Base-by-base conservation (phyloP, 2,888 invertebrate species). In the Nephrotoma guestfalica region DNA sequence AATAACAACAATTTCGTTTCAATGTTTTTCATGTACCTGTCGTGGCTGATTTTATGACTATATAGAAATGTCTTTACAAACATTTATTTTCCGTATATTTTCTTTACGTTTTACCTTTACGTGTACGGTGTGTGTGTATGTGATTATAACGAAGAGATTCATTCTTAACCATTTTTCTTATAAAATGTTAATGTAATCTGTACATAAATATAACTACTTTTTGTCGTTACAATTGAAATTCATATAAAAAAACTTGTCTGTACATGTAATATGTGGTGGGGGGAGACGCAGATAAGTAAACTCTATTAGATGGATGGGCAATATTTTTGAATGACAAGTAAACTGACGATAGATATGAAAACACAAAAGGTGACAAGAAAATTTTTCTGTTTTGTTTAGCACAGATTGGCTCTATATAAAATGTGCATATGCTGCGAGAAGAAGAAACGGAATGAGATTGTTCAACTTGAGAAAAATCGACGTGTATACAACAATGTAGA, bases 21-120 rank as follows among this genome's bases (percentile, higher is more conserved):
- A 84, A 84, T 84, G 84, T 84, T 84, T 71, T 84, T 84, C 84
- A 84, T 84, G 84, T 84, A 84, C 84, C 84, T 84, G 84, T 84
- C 84, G 84, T 84, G n/a, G 84, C 41, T 84, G 84, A 84, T 41
- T 84, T 84, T 84, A 84, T 42, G 84, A 84, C 41, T 41, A 84
- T 84, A 84, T 84, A 84, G 84, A 84, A 84, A 84, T 84, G 84
- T 84, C 84, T 84, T 41, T 41, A 84, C 41, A 41, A 84, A 41
- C 84, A 84, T 41, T 84, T n/a, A 84, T 41, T 84, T 84, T 83
- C 40, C 30, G 2, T 40, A 9, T 83, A 18, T 11, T 83, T 83
- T 83, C n/a, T 15, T 9, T 84, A 13, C 84, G 15, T 84, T 84
- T 71, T 41, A 30, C 13, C 84, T 41, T 13, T 13, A 4, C 13